Evolutionary conservation across 2,113 vertebrate species (phyloP).

Genomic region (Pitta sordida): DNA sequence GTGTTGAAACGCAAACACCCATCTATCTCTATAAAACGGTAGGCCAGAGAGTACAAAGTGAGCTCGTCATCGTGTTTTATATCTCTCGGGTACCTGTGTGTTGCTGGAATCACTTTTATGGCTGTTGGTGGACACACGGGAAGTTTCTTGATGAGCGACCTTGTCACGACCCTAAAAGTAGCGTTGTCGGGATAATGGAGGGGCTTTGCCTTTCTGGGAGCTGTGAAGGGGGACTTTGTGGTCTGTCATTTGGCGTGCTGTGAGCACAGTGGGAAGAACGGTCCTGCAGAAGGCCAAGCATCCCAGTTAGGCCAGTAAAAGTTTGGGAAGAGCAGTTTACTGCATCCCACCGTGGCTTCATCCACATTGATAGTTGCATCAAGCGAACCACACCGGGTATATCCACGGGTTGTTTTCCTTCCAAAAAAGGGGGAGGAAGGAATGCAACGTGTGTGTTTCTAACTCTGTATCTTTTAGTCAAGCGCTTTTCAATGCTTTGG

Average conservation of each 20-base stretch:
- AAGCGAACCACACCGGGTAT: rapidly evolving
- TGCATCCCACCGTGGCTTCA: neutral
- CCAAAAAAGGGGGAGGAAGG: neutral
- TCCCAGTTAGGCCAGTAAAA: neutral
- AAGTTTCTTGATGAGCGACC: constrained; percentile 70
- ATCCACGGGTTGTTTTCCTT: neutral
- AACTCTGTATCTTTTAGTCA: neutral
- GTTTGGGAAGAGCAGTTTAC: neutral
- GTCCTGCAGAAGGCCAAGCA: constrained; percentile 74
- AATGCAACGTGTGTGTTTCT: neutral
- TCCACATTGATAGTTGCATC: neutral
- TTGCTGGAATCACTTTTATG: constrained; percentile 15
- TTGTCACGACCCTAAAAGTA: constrained; percentile 64
- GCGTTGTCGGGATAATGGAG: constrained; percentile 46
- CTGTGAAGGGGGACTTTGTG: constrained; percentile 47
- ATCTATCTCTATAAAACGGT: neutral
- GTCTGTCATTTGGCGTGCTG: constrained; percentile 56
- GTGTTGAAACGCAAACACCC: neutral
- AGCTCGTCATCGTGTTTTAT: neutral
- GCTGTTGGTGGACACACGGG: neutral
- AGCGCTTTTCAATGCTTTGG: neutral
- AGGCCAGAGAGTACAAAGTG: constrained; percentile 42
- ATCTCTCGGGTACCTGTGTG: neutral
- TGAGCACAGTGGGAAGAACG: constrained; percentile 38
- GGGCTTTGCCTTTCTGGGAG: neutral